Evolutionary conservation across 2,888 invertebrate species (phyloP).

Genomic region (Amphiduros pacificus): DNA sequence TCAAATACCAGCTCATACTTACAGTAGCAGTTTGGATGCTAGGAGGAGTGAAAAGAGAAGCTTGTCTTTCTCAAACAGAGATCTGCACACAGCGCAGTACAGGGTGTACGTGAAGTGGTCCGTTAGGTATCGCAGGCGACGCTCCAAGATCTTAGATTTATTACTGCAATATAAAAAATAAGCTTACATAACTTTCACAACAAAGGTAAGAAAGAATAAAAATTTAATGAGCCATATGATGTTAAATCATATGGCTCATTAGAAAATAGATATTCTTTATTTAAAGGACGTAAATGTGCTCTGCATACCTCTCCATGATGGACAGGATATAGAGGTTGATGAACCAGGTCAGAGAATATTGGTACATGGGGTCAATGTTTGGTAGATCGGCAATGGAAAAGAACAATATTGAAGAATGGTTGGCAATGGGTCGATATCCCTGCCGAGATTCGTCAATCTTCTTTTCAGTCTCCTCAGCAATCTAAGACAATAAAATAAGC

Average conservation of each 20-base stretch:
- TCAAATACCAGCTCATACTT: too few species aligned
- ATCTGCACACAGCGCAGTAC: conserved; percentile 88
- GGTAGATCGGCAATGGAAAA: conserved; percentile 88
- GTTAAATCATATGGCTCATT: too few species aligned
- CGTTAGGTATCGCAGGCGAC: conserved; percentile 74
- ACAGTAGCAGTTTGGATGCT: conserved; percentile 63
- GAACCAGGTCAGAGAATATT: conserved; percentile 93
- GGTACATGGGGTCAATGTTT: conserved; percentile 96
- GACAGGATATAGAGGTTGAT: conserved; percentile 82
- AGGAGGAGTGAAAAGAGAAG: conserved; percentile 87
- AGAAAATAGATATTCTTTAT: too few species aligned
- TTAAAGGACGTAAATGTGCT: too few species aligned
- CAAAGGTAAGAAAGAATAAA: too few species aligned
- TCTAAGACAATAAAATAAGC: conserved; percentile 37
- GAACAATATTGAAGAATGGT: conserved; percentile 85
- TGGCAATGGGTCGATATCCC: conserved; percentile 87
- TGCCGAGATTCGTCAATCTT: conserved; percentile 84
- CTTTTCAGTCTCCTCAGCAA: conserved; percentile 83
- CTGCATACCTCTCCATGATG: conserved; percentile 81
- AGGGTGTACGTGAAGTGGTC: conserved; percentile 85
- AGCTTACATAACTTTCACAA: too few species aligned
- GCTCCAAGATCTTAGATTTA: conserved; percentile 73
- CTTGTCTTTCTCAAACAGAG: conserved; percentile 93
- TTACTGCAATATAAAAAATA: conserved; percentile 47
- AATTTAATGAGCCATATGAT: too few species aligned